Evolutionary conservation across 2,797 vertebrate species (phyloP).

Genomic region (Chelmon rostratus): DNA sequence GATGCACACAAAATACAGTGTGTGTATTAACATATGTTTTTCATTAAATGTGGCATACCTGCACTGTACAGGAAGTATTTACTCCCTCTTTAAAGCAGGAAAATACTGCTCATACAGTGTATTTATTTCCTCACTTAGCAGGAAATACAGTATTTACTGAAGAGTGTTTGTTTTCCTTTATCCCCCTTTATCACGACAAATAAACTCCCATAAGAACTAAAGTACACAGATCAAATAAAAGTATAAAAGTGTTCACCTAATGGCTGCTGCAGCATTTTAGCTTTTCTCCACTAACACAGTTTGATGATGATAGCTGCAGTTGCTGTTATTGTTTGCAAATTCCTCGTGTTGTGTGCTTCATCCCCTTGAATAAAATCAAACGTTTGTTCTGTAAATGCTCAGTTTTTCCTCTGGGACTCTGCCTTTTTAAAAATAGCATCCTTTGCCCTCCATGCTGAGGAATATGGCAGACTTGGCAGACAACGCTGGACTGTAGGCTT

Average conservation of each 20-base stretch:
- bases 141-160: neutral
- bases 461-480: neutral
- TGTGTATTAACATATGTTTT: neutral
- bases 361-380: neutral
- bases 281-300: neutral
- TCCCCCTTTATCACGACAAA: slow-evolving; percentile 24
- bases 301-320: slow-evolving; percentile 22
- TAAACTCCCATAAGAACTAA: slow-evolving; percentile 11
- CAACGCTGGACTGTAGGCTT: neutral
- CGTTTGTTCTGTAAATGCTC: neutral
- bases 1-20: neutral
- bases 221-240: slow-evolving; percentile 9
- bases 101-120: neutral
- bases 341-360: neutral
- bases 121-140: neutral
- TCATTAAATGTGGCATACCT: neutral
- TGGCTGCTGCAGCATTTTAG: slow-evolving; percentile 3
- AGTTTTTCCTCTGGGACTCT: neutral
- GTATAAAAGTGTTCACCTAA: slow-evolving; percentile 13
- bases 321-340: neutral
- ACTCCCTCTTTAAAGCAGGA: neutral
- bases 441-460: neutral
- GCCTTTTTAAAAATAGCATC: neutral
- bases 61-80: neutral
- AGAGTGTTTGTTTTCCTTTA: slow-evolving; percentile 21